These are phyloP conservation scores for Agelastica alni DNA, from an alignment of 2,888 invertebrate species.

Conservation along the genomic window DNA sequence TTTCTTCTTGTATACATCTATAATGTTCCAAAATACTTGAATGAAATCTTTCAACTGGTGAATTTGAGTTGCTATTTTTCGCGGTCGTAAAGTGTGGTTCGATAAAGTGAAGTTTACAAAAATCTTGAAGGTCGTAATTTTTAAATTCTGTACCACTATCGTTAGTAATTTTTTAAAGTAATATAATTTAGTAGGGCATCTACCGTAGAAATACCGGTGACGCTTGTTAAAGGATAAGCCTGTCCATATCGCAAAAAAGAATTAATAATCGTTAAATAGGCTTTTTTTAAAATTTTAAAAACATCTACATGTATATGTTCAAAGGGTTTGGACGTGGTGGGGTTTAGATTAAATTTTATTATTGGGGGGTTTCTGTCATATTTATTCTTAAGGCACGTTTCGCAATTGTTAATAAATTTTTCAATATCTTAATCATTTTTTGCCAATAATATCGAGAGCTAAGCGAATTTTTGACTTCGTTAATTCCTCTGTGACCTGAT, in stretches of 20 bases:
- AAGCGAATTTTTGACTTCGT: not conserved
- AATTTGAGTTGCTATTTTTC: too few relatives aligned
- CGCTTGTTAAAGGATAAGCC: constrained; percentile 14
- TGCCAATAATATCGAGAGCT: not conserved
- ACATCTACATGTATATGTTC: constrained; percentile 14
- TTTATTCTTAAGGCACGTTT: constrained; percentile 17
- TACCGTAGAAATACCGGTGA: not conserved
- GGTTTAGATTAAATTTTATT: constrained; percentile 20
- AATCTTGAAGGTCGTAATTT: too few relatives aligned
- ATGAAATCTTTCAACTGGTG: too few relatives aligned
- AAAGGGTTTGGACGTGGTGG: constrained; percentile 21
- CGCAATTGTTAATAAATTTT: constrained; percentile 19
- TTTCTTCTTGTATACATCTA: too few relatives aligned
- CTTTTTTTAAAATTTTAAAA: not conserved
- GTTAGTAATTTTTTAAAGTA: not conserved
- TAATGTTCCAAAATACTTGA: too few relatives aligned
- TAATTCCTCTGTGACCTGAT: not conserved
- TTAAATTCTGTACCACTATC: too few relatives aligned
- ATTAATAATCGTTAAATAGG: constrained; percentile 19
- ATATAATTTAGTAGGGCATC: constrained; percentile 3
- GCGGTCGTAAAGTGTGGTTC: too few relatives aligned
- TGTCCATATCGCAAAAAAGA: constrained; percentile 15
- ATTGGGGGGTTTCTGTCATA: constrained; percentile 24
- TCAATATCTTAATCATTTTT: constrained; percentile 9
- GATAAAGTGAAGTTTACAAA: too few relatives aligned